A percentile compares a stretch with the other conserved stretches of the same genome.
phyloP scores from a whole-genome alignment of 2,888 invertebrate genomes.

The Tetragonula carbonaria region DNA sequence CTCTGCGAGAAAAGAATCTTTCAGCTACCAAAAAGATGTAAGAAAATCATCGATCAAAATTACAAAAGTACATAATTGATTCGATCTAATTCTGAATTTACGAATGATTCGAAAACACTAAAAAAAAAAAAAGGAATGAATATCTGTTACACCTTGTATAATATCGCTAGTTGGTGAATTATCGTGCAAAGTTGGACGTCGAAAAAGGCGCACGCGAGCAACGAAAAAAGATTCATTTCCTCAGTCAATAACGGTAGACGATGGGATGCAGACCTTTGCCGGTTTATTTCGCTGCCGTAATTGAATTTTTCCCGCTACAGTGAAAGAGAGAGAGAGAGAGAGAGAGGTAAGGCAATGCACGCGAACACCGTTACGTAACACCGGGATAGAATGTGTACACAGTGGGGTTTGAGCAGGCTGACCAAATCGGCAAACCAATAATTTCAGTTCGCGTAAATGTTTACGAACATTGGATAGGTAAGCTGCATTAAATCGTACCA shows the following conservation, averaged over 20 bases:
- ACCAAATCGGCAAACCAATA: constrained; percentile 53
- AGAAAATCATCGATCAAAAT: too few species aligned
- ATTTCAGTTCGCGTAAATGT: constrained; percentile 58
- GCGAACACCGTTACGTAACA: constrained; percentile 21
- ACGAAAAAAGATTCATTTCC: background rate
- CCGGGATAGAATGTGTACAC: background rate
- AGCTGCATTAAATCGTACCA: constrained; percentile 53
- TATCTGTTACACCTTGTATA: background rate
- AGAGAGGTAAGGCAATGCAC: background rate
- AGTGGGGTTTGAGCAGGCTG: constrained; percentile 5
- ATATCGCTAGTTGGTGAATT: background rate
- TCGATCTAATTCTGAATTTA: too few species aligned
- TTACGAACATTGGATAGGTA: constrained; percentile 52
- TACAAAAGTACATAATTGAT: too few species aligned
- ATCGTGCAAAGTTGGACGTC: background rate
- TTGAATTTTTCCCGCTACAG: constrained; percentile 36
- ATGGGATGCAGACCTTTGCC: constrained; percentile 11
- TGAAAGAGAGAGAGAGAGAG: too few species aligned
- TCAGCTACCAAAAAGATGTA: too few species aligned
- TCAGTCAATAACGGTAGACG: constrained; percentile 16
- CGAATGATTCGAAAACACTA: too few species aligned
- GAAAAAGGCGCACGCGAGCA: too few species aligned
- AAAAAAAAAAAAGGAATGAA: too few species aligned
- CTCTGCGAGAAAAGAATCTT: too few species aligned
- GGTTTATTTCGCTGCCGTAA: background rate